Conservation (phyloP, 2,113 vertebrate species). For the Indri indri region DNA sequence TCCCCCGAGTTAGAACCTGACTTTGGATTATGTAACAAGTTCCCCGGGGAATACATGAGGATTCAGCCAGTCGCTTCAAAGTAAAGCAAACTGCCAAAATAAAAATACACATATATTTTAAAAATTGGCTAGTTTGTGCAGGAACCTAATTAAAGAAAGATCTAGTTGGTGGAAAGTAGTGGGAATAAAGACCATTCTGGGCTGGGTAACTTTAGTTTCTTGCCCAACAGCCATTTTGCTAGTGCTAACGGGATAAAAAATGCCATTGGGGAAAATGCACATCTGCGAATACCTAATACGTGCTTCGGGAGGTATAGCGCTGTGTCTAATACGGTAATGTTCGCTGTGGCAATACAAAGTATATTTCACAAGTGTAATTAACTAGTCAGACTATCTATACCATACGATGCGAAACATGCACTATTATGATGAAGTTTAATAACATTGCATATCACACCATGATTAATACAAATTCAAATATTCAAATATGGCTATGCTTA, state of each 20-base stretch:
- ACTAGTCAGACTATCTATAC: neutral
- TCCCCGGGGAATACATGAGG: slow-evolving; percentile 42
- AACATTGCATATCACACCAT: neutral
- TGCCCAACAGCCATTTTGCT: slow-evolving; percentile 52
- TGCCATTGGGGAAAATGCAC: neutral
- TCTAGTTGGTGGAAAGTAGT: slow-evolving; percentile 33
- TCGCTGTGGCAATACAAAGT: neutral
- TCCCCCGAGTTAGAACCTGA: slow-evolving; percentile 57
- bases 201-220: slow-evolving; percentile 27
- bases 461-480: slow-evolving; percentile 41
- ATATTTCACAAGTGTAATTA: neutral
- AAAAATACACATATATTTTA: neutral
- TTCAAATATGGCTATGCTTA: slow-evolving; percentile 23
- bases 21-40: slow-evolving; percentile 73
- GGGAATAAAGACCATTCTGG: slow-evolving; percentile 33
- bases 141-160: slow-evolving; percentile 70
- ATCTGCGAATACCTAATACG: neutral
- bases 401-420: neutral
- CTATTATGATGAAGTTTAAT: neutral
- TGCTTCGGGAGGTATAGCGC: neutral
- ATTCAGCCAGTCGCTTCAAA: slow-evolving; percentile 58
- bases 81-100: slow-evolving; percentile 49
- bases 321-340: neutral
- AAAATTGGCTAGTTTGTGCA: slow-evolving; percentile 59
- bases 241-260: neutral